These are phyloP conservation scores for Potorous gilbertii DNA, from an alignment of 2,797 vertebrate species.

Conservation along the genomic window DNA sequence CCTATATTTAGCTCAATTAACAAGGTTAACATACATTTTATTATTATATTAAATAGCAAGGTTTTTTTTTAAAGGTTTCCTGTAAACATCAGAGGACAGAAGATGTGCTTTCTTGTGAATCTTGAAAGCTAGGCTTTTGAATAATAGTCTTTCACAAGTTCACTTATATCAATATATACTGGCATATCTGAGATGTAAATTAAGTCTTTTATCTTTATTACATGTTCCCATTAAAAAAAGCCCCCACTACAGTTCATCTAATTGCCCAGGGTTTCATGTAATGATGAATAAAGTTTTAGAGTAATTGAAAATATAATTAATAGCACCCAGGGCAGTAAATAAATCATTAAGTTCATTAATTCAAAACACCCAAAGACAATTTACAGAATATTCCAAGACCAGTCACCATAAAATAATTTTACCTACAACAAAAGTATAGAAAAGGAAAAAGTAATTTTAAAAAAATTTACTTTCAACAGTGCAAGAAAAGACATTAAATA, in stretches of 20 bases:
- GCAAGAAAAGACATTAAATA: conserved; percentile 64
- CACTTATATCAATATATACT: neutral
- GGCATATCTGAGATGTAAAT: conserved; percentile 51
- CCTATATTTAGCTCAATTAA: neutral
- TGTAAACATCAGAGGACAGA: neutral
- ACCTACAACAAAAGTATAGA: conserved; percentile 39
- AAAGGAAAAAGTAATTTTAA: conserved; percentile 65
- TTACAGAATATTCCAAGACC: conserved; percentile 47
- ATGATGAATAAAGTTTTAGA: conserved; percentile 54
- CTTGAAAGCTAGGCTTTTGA: conserved; percentile 32
- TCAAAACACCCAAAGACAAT: conserved; percentile 68
- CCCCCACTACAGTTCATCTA: conserved; percentile 53
- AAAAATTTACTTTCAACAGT: conserved; percentile 68
- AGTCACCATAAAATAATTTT: conserved; percentile 69
- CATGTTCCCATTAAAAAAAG: conserved; percentile 65
- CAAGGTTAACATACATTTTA: neutral
- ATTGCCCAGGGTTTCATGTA: conserved; percentile 64
- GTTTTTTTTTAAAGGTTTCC: neutral
- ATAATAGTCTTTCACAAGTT: conserved; percentile 15
- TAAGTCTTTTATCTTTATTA: conserved; percentile 70
- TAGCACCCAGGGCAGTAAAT: conserved; percentile 72
- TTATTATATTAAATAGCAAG: neutral
- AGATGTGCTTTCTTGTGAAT: conserved; percentile 32
- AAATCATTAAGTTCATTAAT: conserved; percentile 75
- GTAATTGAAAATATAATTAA: conserved; percentile 76